Conservation (phyloP, 2,888 invertebrate species). For the Pristionchus entomophagus region DNA sequence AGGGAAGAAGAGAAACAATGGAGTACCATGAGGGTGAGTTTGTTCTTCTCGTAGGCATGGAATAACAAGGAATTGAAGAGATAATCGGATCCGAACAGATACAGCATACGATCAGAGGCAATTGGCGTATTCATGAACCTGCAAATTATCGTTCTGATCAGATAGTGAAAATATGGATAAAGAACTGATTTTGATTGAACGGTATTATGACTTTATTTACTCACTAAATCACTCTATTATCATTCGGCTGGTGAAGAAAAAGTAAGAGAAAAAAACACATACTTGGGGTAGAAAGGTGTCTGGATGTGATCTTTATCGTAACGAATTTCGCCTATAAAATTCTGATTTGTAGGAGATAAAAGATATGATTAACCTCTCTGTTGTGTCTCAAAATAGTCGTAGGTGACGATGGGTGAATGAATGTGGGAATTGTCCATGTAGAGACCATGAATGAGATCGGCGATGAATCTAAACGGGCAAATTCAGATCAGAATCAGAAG, state of each 20-base stretch:
- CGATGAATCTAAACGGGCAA: constrained; percentile 64
- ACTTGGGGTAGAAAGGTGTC: constrained; percentile 70
- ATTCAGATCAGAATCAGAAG: neutral
- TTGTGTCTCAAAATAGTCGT: constrained; percentile 73
- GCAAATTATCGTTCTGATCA: neutral
- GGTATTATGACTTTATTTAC: no score
- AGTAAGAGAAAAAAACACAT: no score
- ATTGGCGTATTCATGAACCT: constrained; percentile 38
- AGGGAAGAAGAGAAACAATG: neutral
- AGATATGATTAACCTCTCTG: constrained; percentile 50
- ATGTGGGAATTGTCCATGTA: constrained; percentile 71
- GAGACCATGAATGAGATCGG: constrained; percentile 66
- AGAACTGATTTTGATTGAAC: no score
- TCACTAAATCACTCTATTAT: no score
- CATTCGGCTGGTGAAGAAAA: no score
- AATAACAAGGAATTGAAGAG: constrained; percentile 71
- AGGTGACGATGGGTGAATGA: constrained; percentile 68
- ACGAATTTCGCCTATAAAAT: constrained; percentile 66
- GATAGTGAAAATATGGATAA: no score
- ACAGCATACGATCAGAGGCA: constrained; percentile 70
- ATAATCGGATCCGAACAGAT: constrained; percentile 73
- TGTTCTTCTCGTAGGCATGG: constrained; percentile 72
- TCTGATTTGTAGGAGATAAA: neutral
- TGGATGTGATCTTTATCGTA: constrained; percentile 59
- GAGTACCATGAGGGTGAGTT: constrained; percentile 66